A percentile compares a stretch with the other conserved stretches of the same genome.
Evolutionary conservation across 2,113 vertebrate species (phyloP).

Genomic region (Chaetodon trifascialis): DNA sequence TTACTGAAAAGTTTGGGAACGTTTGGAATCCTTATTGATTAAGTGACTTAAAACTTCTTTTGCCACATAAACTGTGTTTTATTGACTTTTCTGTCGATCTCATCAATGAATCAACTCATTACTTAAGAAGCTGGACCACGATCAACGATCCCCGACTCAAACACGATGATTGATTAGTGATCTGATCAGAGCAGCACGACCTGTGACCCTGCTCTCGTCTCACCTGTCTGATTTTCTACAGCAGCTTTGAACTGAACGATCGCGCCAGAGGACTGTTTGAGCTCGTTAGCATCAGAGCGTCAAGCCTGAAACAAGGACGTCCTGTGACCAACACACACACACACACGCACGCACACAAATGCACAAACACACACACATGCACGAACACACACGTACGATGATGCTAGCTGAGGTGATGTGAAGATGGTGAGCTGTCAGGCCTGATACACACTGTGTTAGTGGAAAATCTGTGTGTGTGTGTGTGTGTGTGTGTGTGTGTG

Average conservation of each 20-base stretch:
- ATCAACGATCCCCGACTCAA: no score
- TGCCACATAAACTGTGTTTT: no score
- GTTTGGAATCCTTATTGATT: no score
- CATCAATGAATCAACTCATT: no score
- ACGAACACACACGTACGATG: background rate
- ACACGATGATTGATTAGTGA: background rate
- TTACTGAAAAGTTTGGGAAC: no score
- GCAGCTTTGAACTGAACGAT: background rate
- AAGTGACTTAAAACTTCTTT: no score
- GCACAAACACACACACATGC: no score
- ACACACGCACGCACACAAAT: background rate
- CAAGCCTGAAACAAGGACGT: background rate
- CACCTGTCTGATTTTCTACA: background rate
- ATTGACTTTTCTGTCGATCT: no score
- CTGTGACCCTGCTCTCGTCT: no score
- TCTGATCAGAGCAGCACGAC: background rate
- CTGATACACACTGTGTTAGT: conserved; percentile 16
- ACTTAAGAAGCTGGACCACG: no score
- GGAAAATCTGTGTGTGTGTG: conserved; percentile 26
- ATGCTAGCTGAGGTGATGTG: background rate
- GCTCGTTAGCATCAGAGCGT: background rate
- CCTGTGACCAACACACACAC: background rate
- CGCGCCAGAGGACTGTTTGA: background rate
- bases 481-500: conserved; percentile 28
- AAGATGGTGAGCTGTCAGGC: conserved; percentile 16